Evolutionary conservation across 2,113 vertebrate genomes (phyloP).

Genomic region (Rissa tridactyla): DNA sequence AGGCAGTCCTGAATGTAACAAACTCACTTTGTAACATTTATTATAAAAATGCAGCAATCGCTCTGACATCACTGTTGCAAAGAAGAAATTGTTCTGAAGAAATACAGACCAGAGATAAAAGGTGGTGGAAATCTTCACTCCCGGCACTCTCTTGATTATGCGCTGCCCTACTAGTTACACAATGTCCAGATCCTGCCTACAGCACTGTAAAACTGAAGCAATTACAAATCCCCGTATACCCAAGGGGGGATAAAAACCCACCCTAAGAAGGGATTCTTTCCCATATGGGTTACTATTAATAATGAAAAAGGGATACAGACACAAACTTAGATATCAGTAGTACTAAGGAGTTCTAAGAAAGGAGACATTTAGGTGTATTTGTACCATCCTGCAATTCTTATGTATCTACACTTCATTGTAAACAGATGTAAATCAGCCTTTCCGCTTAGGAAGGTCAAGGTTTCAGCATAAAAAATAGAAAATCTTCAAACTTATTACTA

Average conservation of each 20-base stretch:
- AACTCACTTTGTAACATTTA: background rate
- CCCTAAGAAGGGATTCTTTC: background rate
- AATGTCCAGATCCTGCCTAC: background rate
- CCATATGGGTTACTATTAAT: background rate
- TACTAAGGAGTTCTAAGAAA: background rate
- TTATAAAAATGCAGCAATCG: background rate
- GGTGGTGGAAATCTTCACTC: background rate
- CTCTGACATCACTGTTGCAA: background rate
- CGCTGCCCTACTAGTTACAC: background rate
- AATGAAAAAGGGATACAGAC: background rate
- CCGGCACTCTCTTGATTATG: fast-evolving
- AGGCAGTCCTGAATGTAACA: background rate
- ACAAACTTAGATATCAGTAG: background rate
- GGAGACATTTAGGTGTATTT: background rate
- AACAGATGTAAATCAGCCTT: background rate
- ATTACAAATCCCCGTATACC: background rate
- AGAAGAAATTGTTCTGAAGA: background rate
- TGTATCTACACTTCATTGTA: background rate
- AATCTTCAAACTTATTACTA: background rate
- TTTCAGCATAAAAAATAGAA: background rate
- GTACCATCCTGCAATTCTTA: background rate
- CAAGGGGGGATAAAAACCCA: fast-evolving
- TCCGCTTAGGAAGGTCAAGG: background rate
- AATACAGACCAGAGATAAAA: background rate
- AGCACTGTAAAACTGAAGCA: background rate